phyloP scores from a whole-genome alignment of 2,113 vertebrate species.

The Protobothrops mucrosquamatus region DNA sequence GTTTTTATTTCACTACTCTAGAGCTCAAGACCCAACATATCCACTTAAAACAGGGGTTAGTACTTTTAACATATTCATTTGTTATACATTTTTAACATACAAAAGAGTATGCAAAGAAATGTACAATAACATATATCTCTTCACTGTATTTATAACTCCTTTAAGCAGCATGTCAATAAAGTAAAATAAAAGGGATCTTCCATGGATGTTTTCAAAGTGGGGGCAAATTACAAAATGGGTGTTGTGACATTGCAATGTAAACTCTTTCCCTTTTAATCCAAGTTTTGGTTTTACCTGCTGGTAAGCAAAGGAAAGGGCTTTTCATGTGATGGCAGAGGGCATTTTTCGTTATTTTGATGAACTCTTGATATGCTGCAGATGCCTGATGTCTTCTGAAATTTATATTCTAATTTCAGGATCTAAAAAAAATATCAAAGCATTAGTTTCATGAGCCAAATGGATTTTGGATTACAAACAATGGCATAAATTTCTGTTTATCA shows the following conservation, averaged over 20 bases:
- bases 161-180: neutral
- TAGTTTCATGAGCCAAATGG: neutral
- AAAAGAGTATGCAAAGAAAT: slow-evolving; percentile 1
- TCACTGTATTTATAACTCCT: neutral
- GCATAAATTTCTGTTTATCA: neutral
- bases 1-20: slow-evolving; percentile 68
- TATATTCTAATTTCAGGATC: neutral
- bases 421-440: neutral
- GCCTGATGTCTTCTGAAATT: neutral
- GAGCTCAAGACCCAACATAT: slow-evolving; percentile 43
- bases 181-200: neutral
- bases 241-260: too few species aligned
- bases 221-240: neutral
- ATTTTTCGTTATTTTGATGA: neutral
- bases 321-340: neutral
- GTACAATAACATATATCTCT: neutral
- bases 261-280: neutral
- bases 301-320: neutral
- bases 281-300: neutral
- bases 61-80: slow-evolving; percentile 39
- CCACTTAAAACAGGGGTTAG: slow-evolving; percentile 39
- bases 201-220: neutral
- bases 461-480: neutral
- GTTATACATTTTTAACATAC: neutral
- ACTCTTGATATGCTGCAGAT: neutral